Evolutionary conservation across 2,113 vertebrate genomes (phyloP).

Genomic region (Lagopus leucura): DNA sequence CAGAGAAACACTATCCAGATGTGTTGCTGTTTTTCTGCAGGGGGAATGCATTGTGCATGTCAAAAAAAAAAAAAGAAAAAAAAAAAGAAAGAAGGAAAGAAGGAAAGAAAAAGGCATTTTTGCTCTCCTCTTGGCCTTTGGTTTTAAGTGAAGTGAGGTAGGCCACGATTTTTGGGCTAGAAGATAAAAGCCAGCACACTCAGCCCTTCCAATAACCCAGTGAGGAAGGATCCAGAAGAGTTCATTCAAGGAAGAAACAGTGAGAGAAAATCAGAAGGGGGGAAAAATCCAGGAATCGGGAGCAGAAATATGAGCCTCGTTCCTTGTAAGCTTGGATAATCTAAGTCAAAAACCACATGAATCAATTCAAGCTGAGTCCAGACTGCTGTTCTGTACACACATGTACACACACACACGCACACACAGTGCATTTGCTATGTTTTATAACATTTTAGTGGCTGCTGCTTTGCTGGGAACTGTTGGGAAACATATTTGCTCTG

Average conservation of each 20-base stretch:
- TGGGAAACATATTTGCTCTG: background rate
- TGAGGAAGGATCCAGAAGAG: background rate
- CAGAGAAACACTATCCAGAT: slow-evolving; percentile 66
- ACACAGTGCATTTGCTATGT: background rate
- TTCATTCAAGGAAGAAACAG: slow-evolving; percentile 15
- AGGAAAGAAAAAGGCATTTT: background rate
- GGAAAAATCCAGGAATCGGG: background rate
- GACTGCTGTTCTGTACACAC: background rate
- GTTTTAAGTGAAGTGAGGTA: slow-evolving; percentile 44
- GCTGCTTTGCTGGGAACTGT: background rate
- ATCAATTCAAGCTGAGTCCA: slow-evolving; percentile 17
- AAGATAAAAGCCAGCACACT: slow-evolving; percentile 31
- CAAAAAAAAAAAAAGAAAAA: background rate
- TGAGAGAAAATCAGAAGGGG: background rate
- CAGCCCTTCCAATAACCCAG: background rate
- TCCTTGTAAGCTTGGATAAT: slow-evolving; percentile 53
- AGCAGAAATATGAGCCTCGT: slow-evolving; percentile 42
- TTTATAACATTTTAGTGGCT: background rate
- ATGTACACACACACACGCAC: background rate
- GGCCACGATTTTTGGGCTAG: background rate
- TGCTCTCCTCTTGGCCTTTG: background rate
- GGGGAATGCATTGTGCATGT: slow-evolving; percentile 27
- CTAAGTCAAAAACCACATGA: slow-evolving; percentile 52
- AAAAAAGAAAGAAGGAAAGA: too few relatives aligned
- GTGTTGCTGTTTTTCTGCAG: slow-evolving; percentile 50